These are phyloP conservation scores for Dryas iulia DNA, from an alignment of 1,140 invertebrate species.

Conservation along the genomic window DNA sequence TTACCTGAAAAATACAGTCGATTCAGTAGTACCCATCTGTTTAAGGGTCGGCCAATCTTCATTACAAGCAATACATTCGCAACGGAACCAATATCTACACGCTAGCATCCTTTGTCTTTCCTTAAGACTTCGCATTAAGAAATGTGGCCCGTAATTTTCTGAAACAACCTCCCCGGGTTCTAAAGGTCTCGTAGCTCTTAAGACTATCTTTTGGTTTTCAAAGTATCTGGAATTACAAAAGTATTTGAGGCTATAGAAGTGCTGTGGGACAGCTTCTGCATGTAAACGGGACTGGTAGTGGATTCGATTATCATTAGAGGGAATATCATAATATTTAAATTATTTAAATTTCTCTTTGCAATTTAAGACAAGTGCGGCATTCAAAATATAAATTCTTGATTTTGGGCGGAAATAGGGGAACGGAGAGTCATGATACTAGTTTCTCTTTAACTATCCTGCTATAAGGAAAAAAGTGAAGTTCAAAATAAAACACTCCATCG, in stretches of 20 bases:
- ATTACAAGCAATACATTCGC: slow-evolving; percentile 86
- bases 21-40: slow-evolving; percentile 80
- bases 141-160: slow-evolving; percentile 94
- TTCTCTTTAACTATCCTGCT: no score
- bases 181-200: slow-evolving; percentile 85
- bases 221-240: slow-evolving; percentile 84
- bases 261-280: no score
- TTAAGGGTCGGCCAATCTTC: slow-evolving; percentile 89
- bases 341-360: no score
- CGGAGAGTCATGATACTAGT: no score
- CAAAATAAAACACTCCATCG: no score
- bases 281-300: no score
- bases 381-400: no score
- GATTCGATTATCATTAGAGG: no score
- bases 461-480: no score
- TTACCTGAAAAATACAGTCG: slow-evolving; percentile 52
- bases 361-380: no score
- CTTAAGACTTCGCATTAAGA: slow-evolving; percentile 83
- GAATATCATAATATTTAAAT: no score
- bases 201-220: slow-evolving; percentile 86
- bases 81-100: slow-evolving; percentile 91
- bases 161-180: slow-evolving; percentile 84
- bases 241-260: neutral
- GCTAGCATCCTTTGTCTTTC: slow-evolving; percentile 84
- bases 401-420: no score